Base-by-base conservation (phyloP, 30 jellyfish, hydroid and myxozoan species). In the Aurelia coerulea region DNA sequence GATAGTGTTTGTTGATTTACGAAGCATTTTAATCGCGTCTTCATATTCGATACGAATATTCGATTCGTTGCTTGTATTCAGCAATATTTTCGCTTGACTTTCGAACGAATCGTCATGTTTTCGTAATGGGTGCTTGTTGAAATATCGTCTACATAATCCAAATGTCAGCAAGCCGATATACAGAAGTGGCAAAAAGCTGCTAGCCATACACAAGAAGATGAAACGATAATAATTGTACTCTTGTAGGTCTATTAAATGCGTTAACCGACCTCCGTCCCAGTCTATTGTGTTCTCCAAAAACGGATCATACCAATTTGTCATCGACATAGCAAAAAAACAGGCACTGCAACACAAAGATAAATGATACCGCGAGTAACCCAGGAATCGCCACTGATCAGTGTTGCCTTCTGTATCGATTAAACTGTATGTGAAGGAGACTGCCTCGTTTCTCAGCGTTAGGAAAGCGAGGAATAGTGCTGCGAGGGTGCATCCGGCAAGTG, bases 261-360 rank as follows among this genome's bases (percentile, higher is more conserved):
- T 37, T 29, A 39, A 19, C 42, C 15, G 31, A 32, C 73, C 85
- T 5, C 74, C 17, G 18, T 96, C 85, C 81, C 90, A 80, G 37
- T 83, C 77, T 0, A 89, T 80, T 4, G 96, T 72, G 74, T 15
- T 31, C 71, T 79, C 91, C 29, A 37, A 46, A 29, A 87, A 79
- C 5, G 99, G 99, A 68, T 74, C 89, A 86, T 95, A 95, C 95
- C 92, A 86, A 69, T 95, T 95, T 4, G 97, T 95, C 83, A 90
- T 76, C 13, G 97, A 64, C 99, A 95, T 95, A 35, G 86, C 37
- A 10, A 78, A 72, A 73, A 72, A 90, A 50, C 95, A 80, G 10
- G 97, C 76, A 0, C 89, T 91, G 16, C 63, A 37, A 13, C 87
- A 89, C 70, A 95, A 74, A 6, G 92, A 68, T 17, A 83, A 32